Evolutionary conservation across 2,113 vertebrate genomes (phyloP).

Genomic region (Todiramphus saurophagus): DNA sequence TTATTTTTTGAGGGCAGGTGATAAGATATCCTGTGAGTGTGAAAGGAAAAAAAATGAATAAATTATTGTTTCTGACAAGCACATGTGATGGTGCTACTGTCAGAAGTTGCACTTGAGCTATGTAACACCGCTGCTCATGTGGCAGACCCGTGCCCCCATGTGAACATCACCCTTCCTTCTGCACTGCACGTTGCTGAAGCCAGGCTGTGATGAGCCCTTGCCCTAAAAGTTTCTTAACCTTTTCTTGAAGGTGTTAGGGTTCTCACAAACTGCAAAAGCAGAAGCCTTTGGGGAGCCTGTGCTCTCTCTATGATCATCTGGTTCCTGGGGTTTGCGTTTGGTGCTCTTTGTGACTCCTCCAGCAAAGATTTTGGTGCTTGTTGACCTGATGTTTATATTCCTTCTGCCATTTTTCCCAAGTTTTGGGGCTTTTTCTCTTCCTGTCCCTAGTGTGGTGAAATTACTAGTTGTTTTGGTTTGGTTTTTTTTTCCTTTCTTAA

Average conservation of each 20-base stretch:
- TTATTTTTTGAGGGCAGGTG: background rate
- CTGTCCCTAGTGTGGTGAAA: background rate
- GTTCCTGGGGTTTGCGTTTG: background rate
- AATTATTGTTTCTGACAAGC: background rate
- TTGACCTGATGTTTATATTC: background rate
- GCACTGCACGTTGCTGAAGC: background rate
- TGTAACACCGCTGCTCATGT: background rate
- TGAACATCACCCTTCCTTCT: background rate
- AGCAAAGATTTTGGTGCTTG: background rate
- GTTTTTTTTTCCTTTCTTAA: background rate
- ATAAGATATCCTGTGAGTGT: background rate
- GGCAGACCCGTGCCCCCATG: background rate
- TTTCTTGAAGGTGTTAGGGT: background rate
- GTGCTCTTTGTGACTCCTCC: background rate
- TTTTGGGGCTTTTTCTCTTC: background rate
- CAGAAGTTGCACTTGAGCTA: background rate
- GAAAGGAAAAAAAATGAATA: background rate
- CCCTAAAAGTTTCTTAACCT: background rate
- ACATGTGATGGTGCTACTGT: background rate
- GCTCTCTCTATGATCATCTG: background rate
- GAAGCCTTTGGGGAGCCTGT: background rate
- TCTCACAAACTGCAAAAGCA: background rate
- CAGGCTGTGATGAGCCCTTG: background rate
- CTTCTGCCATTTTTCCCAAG: background rate
- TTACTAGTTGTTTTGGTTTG: no score